phyloP scores from a whole-genome alignment of 2,113 vertebrate genomes.

The Pseudopipra pipra region DNA sequence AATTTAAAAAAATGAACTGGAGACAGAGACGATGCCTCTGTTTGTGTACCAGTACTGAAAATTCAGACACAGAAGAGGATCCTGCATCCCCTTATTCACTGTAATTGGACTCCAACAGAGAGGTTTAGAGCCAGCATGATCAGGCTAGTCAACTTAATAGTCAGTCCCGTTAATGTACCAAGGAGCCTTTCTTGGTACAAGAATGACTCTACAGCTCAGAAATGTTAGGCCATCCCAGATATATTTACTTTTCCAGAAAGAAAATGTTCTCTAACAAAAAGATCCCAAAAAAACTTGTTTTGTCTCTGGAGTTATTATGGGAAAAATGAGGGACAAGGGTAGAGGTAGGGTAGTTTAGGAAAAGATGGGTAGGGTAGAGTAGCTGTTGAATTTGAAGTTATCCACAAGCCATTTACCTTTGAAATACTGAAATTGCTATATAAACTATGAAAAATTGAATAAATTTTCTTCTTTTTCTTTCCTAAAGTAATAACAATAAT shows the following conservation, averaged over 20 bases:
- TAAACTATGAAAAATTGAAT: neutral
- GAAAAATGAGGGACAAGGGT: neutral
- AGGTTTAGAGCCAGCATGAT: neutral
- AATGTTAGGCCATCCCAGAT: neutral
- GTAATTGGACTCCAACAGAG: neutral
- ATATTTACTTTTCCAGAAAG: neutral
- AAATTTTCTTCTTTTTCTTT: neutral
- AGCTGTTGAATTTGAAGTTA: neutral
- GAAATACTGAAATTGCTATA: neutral
- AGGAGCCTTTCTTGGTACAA: neutral
- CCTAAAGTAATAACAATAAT: neutral
- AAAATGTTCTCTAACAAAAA: neutral
- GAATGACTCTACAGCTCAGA: neutral
- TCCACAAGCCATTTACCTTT: neutral
- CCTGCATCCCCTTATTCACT: neutral
- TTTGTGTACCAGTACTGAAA: neutral
- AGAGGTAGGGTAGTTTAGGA: neutral
- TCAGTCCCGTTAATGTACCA: neutral
- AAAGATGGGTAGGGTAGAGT: neutral
- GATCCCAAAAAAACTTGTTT: neutral
- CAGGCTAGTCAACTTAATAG: neutral
- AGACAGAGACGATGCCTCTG: neutral
- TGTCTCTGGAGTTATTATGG: neutral
- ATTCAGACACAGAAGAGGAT: neutral
- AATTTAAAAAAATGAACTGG: neutral